phyloP scores from a whole-genome alignment of 2,888 invertebrate species.

The Pristionchus japonicus region DNA sequence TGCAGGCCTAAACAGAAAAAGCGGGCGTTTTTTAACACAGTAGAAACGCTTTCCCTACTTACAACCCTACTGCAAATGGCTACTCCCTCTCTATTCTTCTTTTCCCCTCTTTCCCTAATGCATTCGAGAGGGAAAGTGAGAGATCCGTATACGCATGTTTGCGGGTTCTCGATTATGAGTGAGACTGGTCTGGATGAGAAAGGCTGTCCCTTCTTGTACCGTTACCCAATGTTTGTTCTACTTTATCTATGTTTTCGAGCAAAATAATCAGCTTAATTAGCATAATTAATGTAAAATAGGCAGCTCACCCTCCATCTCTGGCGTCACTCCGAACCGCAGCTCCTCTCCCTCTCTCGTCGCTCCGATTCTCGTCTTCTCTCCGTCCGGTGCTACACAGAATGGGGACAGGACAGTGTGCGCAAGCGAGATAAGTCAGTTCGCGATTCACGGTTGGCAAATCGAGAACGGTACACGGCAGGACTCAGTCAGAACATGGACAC shows the following conservation, averaged over 20 bases:
- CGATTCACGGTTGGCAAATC: not conserved
- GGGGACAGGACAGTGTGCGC: constrained; percentile 15
- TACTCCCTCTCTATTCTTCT: not conserved
- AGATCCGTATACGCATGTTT: constrained; percentile 7
- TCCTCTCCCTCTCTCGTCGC: constrained; percentile 4
- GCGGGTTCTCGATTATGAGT: not conserved
- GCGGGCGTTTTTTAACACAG: no score
- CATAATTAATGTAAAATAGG: not conserved
- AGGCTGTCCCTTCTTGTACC: not conserved
- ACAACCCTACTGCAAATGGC: constrained; percentile 4
- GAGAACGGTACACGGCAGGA: no score
- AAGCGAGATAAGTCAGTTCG: not conserved
- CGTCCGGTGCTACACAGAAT: constrained; percentile 45
- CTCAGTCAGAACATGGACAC: no score
- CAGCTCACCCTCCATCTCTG: constrained; percentile 14
- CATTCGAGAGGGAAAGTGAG: constrained; percentile 16
- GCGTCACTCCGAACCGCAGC: constrained; percentile 7
- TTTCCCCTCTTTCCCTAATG: no score
- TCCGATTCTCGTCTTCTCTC: not conserved
- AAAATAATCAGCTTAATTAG: not conserved
- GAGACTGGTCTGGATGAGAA: not conserved
- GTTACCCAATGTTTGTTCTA: not conserved
- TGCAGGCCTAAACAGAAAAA: no score
- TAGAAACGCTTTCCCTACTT: no score
- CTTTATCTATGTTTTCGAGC: not conserved